Conservation (phyloP, 1,140 invertebrate species). For the Apis mellifera region Amel_HAv3.1 CM009940.2:2506001-2506500, state of each 20-base stretch:
- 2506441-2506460: constrained; percentile 13
- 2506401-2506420: constrained; percentile 32
- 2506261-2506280: not conserved
- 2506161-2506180: constrained; percentile 3
- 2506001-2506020: not conserved
- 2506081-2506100: not conserved
- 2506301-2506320: not conserved
- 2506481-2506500: not conserved
- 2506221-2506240: constrained; percentile 46
- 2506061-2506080: constrained; percentile 8
- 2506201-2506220: constrained; percentile 43
- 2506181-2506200: constrained; percentile 42
- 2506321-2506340: not conserved
- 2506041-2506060: not conserved
- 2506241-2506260: not conserved
- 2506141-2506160: not conserved
- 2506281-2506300: too few species aligned
- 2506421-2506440: constrained; percentile 43
- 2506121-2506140: not conserved
- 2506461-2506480: not conserved
- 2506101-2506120: not conserved
- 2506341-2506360: constrained; percentile 46
- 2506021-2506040: not conserved
- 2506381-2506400: constrained; percentile 9
- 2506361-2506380: constrained; percentile 48